phyloP scores from a whole-genome alignment of 2,888 invertebrate species.

The Cheiracanthium punctorium region DNA sequence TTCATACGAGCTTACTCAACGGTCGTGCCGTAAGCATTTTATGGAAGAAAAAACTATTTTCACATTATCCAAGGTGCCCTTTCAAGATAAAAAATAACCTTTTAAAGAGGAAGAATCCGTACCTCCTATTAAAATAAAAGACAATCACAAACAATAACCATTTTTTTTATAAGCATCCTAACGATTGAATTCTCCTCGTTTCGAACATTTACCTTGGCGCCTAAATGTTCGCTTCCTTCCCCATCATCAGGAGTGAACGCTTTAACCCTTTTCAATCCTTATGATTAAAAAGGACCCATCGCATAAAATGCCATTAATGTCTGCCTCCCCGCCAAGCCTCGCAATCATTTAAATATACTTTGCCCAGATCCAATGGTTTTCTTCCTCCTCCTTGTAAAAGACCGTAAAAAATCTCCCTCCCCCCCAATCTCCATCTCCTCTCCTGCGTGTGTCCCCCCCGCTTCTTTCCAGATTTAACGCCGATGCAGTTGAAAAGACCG shows the following conservation, averaged over 20 bases:
- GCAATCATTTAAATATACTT: conserved; percentile 54
- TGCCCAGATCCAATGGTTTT: conserved; percentile 6
- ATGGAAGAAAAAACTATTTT: neutral
- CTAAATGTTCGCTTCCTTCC: neutral
- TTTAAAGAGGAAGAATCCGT: no score
- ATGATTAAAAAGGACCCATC: conserved; percentile 45
- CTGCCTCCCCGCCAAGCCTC: no score
- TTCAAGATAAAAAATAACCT: no score
- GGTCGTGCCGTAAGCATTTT: no score
- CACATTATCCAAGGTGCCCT: no score
- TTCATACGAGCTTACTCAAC: no score
- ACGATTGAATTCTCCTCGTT: neutral
- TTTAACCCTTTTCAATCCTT: conserved; percentile 24
- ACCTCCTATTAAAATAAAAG: no score
- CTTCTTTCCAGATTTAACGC: conserved; percentile 50
- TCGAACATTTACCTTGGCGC: neutral
- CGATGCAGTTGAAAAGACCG: conserved; percentile 58
- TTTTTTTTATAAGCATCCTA: neutral
- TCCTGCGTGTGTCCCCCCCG: no score
- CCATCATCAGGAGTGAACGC: neutral
- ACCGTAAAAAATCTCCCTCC: conserved; percentile 29
- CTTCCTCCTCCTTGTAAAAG: conserved; percentile 25
- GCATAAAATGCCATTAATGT: conserved; percentile 1
- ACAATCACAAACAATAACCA: neutral
- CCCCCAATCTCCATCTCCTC: neutral